phyloP scores from a whole-genome alignment of 1,140 invertebrate species.

The Bombus breviceps region DNA sequence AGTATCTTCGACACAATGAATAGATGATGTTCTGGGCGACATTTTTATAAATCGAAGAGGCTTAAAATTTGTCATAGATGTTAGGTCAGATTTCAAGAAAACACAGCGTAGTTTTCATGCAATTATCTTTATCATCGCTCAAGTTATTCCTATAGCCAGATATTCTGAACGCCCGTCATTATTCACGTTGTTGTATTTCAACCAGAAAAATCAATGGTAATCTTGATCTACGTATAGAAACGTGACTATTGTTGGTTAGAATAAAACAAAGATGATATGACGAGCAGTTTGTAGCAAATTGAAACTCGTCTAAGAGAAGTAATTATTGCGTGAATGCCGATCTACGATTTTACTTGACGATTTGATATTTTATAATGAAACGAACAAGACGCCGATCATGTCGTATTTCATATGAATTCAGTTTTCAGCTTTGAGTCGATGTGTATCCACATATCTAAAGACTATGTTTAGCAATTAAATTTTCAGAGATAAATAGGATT shows the following conservation, averaged over 20 bases:
- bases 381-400: not conserved
- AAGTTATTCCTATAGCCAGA: not conserved
- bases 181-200: not conserved
- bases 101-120: too few species aligned
- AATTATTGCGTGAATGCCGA: not conserved
- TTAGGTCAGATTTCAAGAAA: not conserved
- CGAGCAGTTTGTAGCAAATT: not conserved
- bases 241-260: not conserved
- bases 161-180: not conserved
- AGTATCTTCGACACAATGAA: too few species aligned
- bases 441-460: too few species aligned
- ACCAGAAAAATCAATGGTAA: not conserved
- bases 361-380: not conserved
- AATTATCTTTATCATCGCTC: not conserved
- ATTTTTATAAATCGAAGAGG: too few species aligned
- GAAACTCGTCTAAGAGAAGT: not conserved
- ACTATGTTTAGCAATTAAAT: not conserved
- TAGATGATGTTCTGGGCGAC: too few species aligned
- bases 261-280: not conserved
- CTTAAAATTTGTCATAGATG: too few species aligned
- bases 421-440: not conserved
- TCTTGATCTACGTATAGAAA: not conserved
- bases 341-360: not conserved
- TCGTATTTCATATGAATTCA: not conserved
- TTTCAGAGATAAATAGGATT: not conserved